Evolutionary conservation across 2,888 invertebrate genomes (phyloP).

Genomic region (Habrosyne pyritoides): DNA sequence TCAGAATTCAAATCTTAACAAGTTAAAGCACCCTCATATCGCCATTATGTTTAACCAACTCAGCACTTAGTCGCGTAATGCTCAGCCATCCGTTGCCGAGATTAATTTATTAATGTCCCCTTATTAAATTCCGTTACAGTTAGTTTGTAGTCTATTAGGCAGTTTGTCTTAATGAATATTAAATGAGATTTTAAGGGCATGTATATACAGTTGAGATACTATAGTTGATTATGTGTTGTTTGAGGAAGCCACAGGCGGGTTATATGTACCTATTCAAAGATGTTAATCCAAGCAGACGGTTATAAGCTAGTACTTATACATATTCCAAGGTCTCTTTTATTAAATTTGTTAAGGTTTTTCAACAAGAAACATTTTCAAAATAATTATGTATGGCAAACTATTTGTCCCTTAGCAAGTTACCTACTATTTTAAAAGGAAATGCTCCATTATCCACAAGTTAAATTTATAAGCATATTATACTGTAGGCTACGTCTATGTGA

Average conservation of each 20-base stretch:
- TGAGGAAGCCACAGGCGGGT: not conserved
- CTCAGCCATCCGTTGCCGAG: not conserved
- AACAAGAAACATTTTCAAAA: too few species aligned
- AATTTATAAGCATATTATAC: not conserved
- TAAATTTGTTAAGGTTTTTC: not conserved
- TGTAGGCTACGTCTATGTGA: not conserved
- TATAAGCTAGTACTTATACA: too few species aligned
- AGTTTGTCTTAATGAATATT: slow-evolving; percentile 30
- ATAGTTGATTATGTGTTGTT: slow-evolving; percentile 7
- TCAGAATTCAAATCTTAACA: slow-evolving; percentile 12
- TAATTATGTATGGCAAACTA: too few species aligned
- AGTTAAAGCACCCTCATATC: not conserved
- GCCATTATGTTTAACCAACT: not conserved
- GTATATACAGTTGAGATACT: not conserved
- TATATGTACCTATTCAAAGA: not conserved
- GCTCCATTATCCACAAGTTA: not conserved
- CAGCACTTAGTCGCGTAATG: not conserved
- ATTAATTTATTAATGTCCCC: slow-evolving; percentile 31
- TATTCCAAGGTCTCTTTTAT: not conserved
- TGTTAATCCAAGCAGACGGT: too few species aligned
- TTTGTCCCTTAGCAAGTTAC: not conserved
- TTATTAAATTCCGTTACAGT: slow-evolving; percentile 22
- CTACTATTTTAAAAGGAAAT: not conserved
- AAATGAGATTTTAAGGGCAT: slow-evolving; percentile 26
- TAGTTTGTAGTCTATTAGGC: slow-evolving; percentile 24